Conservation (phyloP, 1,140 invertebrate genomes). For the Arion vulgaris region DNA sequence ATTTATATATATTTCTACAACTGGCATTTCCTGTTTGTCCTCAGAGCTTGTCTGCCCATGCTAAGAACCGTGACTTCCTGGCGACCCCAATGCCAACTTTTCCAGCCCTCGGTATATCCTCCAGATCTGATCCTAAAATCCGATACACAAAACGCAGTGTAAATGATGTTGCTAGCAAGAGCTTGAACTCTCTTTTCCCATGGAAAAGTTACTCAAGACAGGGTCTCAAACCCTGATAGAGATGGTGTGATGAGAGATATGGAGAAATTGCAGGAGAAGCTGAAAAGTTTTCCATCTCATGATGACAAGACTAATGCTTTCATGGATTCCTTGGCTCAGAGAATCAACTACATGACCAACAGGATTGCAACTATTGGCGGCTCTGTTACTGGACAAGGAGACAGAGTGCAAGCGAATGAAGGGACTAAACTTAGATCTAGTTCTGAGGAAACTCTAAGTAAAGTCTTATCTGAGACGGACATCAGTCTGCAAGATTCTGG, state of each 20-base stretch:
- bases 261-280: neutral
- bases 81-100: conserved; percentile 30
- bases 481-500: conserved; percentile 23
- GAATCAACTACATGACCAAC: conserved; percentile 37
- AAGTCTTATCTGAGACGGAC: neutral
- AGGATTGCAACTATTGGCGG: conserved; percentile 18
- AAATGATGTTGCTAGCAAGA: conserved; percentile 26
- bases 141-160: conserved; percentile 22
- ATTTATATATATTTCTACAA: too few relatives aligned
- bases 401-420: neutral
- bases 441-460: neutral
- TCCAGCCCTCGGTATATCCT: conserved; percentile 26
- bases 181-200: conserved; percentile 11
- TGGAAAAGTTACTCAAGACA: conserved; percentile 40
- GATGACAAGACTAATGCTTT: conserved; percentile 38
- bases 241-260: neutral
- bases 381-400: neutral
- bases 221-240: conserved; percentile 12
- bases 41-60: conserved; percentile 30
- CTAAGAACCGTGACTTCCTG: conserved; percentile 35
- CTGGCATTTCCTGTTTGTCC: too few relatives aligned
- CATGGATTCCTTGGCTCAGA: conserved; percentile 29
- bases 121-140: conserved; percentile 27
- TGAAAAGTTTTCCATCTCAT: conserved; percentile 34
- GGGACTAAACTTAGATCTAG: neutral